These are phyloP conservation scores for Cosmia trapezina DNA, from an alignment of 2,888 invertebrate species.

Conservation along the genomic window DNA sequence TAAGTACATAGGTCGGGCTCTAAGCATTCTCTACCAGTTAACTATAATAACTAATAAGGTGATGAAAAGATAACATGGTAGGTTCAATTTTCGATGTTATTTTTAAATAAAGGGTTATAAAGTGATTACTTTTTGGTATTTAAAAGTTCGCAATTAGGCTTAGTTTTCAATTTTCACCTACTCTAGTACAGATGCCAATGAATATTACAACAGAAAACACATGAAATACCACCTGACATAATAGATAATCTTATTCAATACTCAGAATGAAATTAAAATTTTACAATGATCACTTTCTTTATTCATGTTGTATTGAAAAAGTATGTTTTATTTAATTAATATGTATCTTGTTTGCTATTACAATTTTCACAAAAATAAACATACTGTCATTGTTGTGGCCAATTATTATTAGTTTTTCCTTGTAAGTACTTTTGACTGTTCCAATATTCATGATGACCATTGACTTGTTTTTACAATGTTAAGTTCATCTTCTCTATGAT, in stretches of 20 bases:
- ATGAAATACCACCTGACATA: background rate
- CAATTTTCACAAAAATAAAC: background rate
- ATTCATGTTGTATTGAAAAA: slow-evolving; percentile 7
- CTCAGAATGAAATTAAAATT: background rate
- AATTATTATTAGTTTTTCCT: slow-evolving; percentile 8
- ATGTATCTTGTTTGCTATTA: slow-evolving; percentile 3
- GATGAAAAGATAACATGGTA: background rate
- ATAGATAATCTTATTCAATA: slow-evolving; percentile 23
- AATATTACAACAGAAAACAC: slow-evolving; percentile 8
- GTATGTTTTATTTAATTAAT: background rate
- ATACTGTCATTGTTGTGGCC: slow-evolving; percentile 1
- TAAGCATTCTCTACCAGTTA: background rate
- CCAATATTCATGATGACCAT: background rate
- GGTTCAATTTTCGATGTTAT: background rate
- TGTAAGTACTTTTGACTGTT: background rate
- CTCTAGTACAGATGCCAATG: background rate
- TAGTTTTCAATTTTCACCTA: background rate
- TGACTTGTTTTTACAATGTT: background rate
- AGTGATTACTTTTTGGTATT: background rate
- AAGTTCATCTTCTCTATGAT: background rate
- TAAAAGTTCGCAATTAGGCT: background rate
- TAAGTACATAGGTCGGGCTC: no score
- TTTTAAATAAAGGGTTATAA: background rate
- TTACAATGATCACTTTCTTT: background rate
- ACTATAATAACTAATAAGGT: background rate